Evolutionary conservation across 2,888 invertebrate genomes (phyloP).

Genomic region (Agrotis clavis): DNA sequence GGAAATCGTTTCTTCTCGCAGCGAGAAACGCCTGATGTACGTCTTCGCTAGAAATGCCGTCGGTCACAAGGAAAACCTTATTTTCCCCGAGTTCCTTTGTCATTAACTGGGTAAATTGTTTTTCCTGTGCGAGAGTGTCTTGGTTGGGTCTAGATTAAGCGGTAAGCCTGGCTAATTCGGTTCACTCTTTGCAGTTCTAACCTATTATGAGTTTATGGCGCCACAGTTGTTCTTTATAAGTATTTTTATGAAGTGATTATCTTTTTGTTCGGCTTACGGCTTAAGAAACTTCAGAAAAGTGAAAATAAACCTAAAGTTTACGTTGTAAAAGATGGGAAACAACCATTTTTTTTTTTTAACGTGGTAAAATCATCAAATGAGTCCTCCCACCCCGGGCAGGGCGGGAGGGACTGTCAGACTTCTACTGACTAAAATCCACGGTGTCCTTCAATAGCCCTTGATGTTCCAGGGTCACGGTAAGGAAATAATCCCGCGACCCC

Average conservation of each 20-base stretch:
- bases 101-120: slow-evolving; percentile 84
- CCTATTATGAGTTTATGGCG: slow-evolving; percentile 68
- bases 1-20: slow-evolving; percentile 62
- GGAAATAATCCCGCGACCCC: too few species aligned
- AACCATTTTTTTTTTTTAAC: too few species aligned
- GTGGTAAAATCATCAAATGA: too few species aligned
- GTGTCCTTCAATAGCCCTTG: too few species aligned
- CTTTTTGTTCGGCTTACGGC: neutral
- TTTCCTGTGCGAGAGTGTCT: slow-evolving; percentile 78
- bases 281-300: neutral
- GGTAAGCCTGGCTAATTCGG: slow-evolving; percentile 78
- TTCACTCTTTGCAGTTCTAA: slow-evolving; percentile 65
- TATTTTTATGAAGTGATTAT: slow-evolving; percentile 12
- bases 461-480: too few species aligned
- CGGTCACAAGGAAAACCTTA: slow-evolving; percentile 73
- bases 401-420: too few species aligned
- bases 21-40: slow-evolving; percentile 55
- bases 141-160: slow-evolving; percentile 81
- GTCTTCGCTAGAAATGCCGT: slow-evolving; percentile 60
- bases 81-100: slow-evolving; percentile 79
- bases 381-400: too few species aligned
- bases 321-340: slow-evolving; percentile 10
- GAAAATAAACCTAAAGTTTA: neutral
- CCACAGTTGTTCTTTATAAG: slow-evolving; percentile 41
- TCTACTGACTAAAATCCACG: too few species aligned